phyloP scores from a whole-genome alignment of 2,797 vertebrate genomes.

The Catostomus latipinnis region DNA sequence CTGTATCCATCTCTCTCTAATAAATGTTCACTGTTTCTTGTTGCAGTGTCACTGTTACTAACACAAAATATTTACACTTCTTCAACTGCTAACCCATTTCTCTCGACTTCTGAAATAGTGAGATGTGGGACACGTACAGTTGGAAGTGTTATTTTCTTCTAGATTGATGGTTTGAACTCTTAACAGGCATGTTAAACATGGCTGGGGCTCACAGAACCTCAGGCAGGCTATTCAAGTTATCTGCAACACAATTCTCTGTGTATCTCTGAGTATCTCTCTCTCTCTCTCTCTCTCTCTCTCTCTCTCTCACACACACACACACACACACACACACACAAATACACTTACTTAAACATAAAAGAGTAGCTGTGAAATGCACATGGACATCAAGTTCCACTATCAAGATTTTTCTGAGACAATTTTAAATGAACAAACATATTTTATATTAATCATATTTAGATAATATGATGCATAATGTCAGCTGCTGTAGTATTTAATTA shows the following conservation, averaged over 20 bases:
- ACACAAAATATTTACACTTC: not conserved
- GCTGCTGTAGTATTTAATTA: too few relatives aligned
- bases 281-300: too few relatives aligned
- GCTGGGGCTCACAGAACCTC: conserved; percentile 48
- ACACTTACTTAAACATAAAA: not conserved
- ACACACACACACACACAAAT: conserved; percentile 15
- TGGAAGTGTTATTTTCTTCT: conserved; percentile 44
- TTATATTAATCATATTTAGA: too few relatives aligned
- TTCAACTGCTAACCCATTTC: conserved; percentile 5
- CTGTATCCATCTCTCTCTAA: not conserved
- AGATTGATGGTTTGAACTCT: conserved; percentile 61
- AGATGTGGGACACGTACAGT: conserved; percentile 44
- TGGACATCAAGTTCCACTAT: too few relatives aligned
- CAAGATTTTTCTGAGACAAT: too few relatives aligned
- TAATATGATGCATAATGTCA: too few relatives aligned
- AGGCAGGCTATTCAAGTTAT: conserved; percentile 35
- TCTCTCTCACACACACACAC: not conserved
- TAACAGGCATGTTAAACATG: conserved; percentile 65
- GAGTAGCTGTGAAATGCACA: not conserved
- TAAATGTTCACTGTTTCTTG: not conserved
- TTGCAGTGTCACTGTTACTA: conserved; percentile 18
- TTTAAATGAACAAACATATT: too few relatives aligned
- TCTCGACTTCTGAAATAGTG: conserved; percentile 29
- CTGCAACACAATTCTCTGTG: not conserved
- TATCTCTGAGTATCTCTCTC: not conserved